phyloP scores from a whole-genome alignment of 2,888 invertebrate species.

The Sycophila texana region DNA sequence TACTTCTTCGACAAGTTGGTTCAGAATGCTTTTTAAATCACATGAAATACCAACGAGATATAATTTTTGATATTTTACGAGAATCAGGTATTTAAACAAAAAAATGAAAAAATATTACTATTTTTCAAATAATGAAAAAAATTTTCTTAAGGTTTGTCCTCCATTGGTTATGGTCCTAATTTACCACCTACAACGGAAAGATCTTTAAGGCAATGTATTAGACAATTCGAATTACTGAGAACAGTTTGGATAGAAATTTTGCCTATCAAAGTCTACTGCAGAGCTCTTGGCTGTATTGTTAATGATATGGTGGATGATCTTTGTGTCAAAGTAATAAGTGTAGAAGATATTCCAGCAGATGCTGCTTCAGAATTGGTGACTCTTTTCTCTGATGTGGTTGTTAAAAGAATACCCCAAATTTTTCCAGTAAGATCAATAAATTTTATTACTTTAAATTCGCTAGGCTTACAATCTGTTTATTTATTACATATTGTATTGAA shows the following conservation, averaged over 20 bases:
- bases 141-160: conserved; percentile 72
- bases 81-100: conserved; percentile 82
- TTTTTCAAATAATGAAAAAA: conserved; percentile 2
- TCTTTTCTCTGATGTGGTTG: conserved; percentile 82
- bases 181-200: conserved; percentile 82
- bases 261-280: conserved; percentile 86
- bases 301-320: conserved; percentile 83
- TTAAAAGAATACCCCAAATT: conserved; percentile 83
- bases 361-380: conserved; percentile 88
- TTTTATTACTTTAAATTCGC: conserved; percentile 30
- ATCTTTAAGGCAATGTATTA: conserved; percentile 87
- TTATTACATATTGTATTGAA: conserved; percentile 10
- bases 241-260: conserved; percentile 93
- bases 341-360: conserved; percentile 92
- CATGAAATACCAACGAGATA: conserved; percentile 85
- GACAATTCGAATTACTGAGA: conserved; percentile 89
- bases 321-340: conserved; percentile 81
- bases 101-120: neutral
- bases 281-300: conserved; percentile 82
- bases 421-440: conserved; percentile 80
- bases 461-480: conserved; percentile 35
- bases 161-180: conserved; percentile 77
- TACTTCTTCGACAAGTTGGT: conserved; percentile 82
- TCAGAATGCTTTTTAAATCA: conserved; percentile 84
- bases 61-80: conserved; percentile 85